Percentiles rank a stretch among this genome's conserved stretches.
phyloP scores from a whole-genome alignment of 2,797 vertebrate species.

The Spheniscus humboldti region DNA sequence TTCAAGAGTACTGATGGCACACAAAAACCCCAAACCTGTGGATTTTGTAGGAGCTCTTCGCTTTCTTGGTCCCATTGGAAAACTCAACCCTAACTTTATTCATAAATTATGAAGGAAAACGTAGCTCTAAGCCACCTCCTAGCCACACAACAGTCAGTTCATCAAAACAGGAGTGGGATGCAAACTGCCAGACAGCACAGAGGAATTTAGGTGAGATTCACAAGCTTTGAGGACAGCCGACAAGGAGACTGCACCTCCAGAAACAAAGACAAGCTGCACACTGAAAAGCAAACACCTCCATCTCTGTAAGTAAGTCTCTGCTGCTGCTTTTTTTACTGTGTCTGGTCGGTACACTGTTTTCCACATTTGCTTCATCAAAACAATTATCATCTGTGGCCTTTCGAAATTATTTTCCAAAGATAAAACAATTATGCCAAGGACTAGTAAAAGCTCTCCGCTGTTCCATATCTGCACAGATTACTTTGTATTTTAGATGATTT shows the following conservation, averaged over 20 bases:
- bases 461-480: conserved; percentile 71
- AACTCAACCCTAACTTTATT: background rate
- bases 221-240: background rate
- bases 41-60: background rate
- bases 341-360: background rate
- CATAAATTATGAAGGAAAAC: conserved; percentile 19
- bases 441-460: conserved; percentile 64
- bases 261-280: background rate
- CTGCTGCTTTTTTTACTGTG: background rate
- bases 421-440: conserved; percentile 62
- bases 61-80: background rate
- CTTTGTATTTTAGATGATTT: conserved; percentile 70
- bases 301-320: background rate
- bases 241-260: background rate
- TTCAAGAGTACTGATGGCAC: background rate
- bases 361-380: conserved; percentile 58
- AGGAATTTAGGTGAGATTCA: background rate
- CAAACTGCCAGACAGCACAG: background rate
- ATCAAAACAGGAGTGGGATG: background rate
- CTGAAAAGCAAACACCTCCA: background rate
- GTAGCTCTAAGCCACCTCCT: conserved; percentile 7
- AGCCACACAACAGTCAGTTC: background rate
- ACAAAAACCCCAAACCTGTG: background rate
- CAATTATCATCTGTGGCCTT: conserved; percentile 65
- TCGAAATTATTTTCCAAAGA: conserved; percentile 67